Evolutionary conservation across 2,113 vertebrate species (phyloP).

Genomic region (Channa argus): DNA sequence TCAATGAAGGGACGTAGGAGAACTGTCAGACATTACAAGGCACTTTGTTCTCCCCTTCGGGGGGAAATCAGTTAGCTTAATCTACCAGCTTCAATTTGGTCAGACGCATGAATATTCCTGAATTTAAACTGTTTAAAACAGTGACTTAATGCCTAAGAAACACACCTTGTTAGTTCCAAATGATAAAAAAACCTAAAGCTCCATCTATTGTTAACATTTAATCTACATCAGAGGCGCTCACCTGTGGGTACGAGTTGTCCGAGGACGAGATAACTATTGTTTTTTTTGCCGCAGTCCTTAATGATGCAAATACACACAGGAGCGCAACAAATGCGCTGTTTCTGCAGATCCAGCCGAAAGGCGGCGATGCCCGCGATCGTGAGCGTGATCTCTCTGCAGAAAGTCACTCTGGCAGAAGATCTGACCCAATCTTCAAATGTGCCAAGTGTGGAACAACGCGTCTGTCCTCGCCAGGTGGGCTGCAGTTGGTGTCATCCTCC

Average conservation of each 20-base stretch:
- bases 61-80: no score
- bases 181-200: neutral
- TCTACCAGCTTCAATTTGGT: no score
- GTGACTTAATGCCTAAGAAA: no score
- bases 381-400: conserved; percentile 1
- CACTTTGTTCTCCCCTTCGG: no score
- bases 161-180: no score
- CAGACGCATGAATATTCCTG: no score
- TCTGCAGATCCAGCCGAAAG: neutral
- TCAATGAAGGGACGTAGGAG: no score
- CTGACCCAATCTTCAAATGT: conserved; percentile 20
- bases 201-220: neutral
- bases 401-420: conserved; percentile 19
- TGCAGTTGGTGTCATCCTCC: conserved; percentile 62
- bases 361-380: neutral
- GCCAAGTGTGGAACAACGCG: conserved; percentile 8
- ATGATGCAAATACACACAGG: conserved; percentile 17
- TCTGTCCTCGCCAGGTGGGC: conserved; percentile 24
- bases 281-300: conserved; percentile 36
- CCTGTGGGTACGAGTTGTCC: conserved; percentile 26
- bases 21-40: no score
- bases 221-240: conserved; percentile 32
- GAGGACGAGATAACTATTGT: neutral
- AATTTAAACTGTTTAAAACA: no score
- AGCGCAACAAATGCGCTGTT: conserved; percentile 31